Evolutionary conservation across 2,797 vertebrate species (phyloP).

Genomic region (Sternarchorhynchus goeldii): DNA sequence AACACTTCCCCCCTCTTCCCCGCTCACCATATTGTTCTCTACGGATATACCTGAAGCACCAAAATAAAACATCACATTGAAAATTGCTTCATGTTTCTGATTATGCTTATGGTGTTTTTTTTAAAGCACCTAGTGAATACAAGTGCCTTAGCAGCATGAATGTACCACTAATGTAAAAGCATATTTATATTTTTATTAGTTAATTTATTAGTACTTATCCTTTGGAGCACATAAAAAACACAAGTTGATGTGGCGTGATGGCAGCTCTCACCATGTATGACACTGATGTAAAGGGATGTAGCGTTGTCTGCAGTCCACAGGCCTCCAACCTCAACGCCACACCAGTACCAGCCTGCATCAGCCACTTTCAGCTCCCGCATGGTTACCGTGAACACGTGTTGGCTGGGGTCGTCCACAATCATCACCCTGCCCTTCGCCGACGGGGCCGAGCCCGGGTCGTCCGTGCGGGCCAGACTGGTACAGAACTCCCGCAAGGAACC

Average conservation of each 20-base stretch:
- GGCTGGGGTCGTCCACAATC: conserved; percentile 68
- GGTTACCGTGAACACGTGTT: conserved; percentile 69
- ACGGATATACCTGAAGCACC: conserved; percentile 66
- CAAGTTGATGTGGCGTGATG: neutral
- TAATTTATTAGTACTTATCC: too few species aligned
- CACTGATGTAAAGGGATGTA: conserved; percentile 64
- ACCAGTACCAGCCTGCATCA: conserved; percentile 75
- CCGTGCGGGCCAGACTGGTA: conserved; percentile 66
- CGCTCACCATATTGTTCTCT: conserved; percentile 21
- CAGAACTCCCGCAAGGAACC: conserved; percentile 69
- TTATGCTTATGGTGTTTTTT: neutral
- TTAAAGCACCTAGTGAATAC: neutral
- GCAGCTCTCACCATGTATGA: conserved; percentile 66
- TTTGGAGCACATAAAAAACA: too few species aligned
- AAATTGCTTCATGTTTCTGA: neutral
- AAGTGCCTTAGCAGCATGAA: neutral
- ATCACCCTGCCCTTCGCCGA: conserved; percentile 49
- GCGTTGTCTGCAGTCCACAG: conserved; percentile 64
- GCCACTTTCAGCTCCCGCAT: conserved; percentile 65
- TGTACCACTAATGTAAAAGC: too few species aligned
- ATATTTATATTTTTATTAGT: too few species aligned
- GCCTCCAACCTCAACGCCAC: conserved; percentile 70
- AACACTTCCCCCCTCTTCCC: conserved; percentile 45
- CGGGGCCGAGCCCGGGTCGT: conserved; percentile 22
- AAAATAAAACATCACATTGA: neutral